Percentiles rank a stretch among this genome's conserved stretches.
Conservation (phyloP, 2,113 vertebrate genomes). For the Pelmatolapia mariae region DNA sequence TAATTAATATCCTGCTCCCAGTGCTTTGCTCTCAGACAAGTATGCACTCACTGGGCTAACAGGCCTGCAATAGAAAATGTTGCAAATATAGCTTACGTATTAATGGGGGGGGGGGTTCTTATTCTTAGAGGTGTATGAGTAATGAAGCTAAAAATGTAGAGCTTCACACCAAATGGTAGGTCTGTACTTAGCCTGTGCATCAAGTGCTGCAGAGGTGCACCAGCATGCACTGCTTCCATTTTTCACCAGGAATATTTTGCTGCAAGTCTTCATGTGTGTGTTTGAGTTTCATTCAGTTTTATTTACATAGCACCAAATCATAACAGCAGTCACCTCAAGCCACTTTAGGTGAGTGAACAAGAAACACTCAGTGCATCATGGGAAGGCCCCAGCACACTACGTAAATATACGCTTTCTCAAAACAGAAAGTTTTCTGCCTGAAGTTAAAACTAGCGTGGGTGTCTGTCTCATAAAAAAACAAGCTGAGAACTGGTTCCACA, state of each 20-base stretch:
- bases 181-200: fast-evolving
- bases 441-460: background rate
- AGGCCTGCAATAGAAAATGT: background rate
- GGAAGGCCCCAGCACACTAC: background rate
- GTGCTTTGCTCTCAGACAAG: background rate
- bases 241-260: background rate
- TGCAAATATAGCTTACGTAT: background rate
- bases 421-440: background rate
- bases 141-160: background rate
- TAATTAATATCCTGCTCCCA: conserved; percentile 48
- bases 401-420: background rate
- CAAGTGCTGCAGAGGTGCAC: background rate
- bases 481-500: background rate
- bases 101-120: background rate
- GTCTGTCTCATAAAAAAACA: background rate
- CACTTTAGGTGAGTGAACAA: background rate
- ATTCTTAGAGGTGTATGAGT: background rate
- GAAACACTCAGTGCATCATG: background rate
- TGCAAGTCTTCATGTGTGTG: background rate
- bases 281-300: background rate
- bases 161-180: background rate
- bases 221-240: background rate
- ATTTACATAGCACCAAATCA: background rate
- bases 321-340: background rate
- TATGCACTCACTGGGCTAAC: background rate